Base-by-base conservation (phyloP, 2,797 vertebrate genomes). In the Sebastes itinus region DNA sequence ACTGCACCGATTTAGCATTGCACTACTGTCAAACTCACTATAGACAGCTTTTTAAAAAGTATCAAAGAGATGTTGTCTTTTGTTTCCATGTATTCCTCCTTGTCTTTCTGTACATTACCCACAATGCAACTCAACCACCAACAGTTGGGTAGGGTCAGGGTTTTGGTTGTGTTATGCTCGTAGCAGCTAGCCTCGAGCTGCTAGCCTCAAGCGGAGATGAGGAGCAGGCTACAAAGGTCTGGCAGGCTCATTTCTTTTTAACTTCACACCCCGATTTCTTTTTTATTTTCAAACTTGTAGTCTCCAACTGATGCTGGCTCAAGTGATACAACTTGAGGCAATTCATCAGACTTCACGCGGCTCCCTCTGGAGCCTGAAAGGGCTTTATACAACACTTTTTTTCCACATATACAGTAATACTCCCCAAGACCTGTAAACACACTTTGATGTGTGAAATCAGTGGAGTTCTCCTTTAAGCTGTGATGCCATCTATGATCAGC, bases 371-470 rank as follows among this genome's bases (percentile, higher is more conserved):
- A 28, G 30, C 25, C 16, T 16, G 52, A 64, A 46, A 64, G 3
- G 11, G 54, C 64, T 68, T 77, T 25, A 28, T 25, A 35, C 55
- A 60, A 14, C 28, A 13, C n/a, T 3, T 22, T 68, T 55, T 58
- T 75, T 58, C 10, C 7, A 20, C 63, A 33, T 66, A 67, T 22
- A n/a, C 32, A 70, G 42, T 42, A 25, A 28, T 52, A 38, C 49
- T 69, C 67, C 58, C n/a, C 16, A 20, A 35, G 56, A 23, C 69
- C 61, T 22, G 55, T 75, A 71, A 71, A 77, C 71, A 81, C 42
- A 73, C 72, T 82, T 77, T 82, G 73, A 82, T 54, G 62, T 65
- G 55, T 59, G 67, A 71, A 76, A 69, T 80, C 56, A 11, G 16
- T 74, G 49, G 32, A 59, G 33, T 63, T 71, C 23, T 32, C 22